phyloP scores from a whole-genome alignment of 2,113 vertebrate genomes.

The Microcebus tavaratra region DNA sequence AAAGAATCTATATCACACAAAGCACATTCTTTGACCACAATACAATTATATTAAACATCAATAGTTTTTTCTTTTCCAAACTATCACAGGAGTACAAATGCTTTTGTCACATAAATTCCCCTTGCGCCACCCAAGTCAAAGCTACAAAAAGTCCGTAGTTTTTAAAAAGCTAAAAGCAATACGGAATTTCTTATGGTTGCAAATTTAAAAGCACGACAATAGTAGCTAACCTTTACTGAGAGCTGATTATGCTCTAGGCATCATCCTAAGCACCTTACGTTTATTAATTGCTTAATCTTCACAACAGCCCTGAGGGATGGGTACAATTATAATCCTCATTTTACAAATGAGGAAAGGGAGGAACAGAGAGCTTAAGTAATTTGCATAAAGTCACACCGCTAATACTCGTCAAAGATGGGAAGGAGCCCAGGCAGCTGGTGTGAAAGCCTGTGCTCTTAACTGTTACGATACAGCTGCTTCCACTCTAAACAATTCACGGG shows the following conservation, averaged over 20 bases:
- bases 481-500: not conserved
- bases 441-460: not conserved
- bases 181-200: not conserved
- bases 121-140: too few relatives aligned
- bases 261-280: not conserved
- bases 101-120: too few relatives aligned
- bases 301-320: not conserved
- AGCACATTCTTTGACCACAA: not conserved
- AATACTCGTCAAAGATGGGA: not conserved
- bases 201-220: not conserved
- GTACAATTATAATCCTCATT: not conserved
- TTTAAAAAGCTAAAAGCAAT: not conserved
- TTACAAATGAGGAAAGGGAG: not conserved
- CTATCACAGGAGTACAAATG: too few relatives aligned
- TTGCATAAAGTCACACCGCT: not conserved
- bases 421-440: not conserved
- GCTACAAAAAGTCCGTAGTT: not conserved
- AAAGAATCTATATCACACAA: not conserved
- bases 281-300: not conserved
- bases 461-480: not conserved
- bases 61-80: too few relatives aligned
- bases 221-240: not conserved
- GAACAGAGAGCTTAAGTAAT: not conserved
- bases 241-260: not conserved
- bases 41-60: not conserved